These are phyloP conservation scores for Triplophysa tibetana DNA, from an alignment of 2,113 vertebrate genomes.

Conservation along the genomic window DNA sequence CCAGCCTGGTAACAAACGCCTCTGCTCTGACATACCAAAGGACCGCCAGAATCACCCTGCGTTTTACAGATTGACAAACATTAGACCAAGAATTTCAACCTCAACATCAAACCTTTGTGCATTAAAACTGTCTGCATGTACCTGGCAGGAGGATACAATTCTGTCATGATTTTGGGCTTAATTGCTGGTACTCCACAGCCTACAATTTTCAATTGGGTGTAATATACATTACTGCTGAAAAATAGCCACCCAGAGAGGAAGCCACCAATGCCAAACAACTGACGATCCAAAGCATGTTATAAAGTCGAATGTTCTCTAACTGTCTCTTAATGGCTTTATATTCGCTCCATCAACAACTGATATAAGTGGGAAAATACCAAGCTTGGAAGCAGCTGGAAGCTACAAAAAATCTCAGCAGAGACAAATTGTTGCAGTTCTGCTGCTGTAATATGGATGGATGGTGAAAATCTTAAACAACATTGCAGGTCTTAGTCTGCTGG, in stretches of 20 bases:
- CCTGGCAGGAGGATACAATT: conserved; percentile 79
- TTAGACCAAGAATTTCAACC: background rate
- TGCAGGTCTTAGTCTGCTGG: too few species aligned
- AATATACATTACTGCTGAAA: background rate
- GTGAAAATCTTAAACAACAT: too few species aligned
- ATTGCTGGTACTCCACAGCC: conserved; percentile 80
- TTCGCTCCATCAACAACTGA: conserved; percentile 21
- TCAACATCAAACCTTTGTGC: background rate
- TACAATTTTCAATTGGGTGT: conserved; percentile 56
- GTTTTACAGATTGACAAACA: conserved; percentile 26
- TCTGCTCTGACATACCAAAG: conserved; percentile 76
- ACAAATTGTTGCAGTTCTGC: too few species aligned
- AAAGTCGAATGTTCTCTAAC: too few species aligned
- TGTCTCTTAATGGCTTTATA: conserved; percentile 12
- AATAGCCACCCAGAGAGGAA: conserved; percentile 72
- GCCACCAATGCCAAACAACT: conserved; percentile 73
- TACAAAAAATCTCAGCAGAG: too few species aligned
- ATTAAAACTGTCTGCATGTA: conserved; percentile 43
- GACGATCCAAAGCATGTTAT: conserved; percentile 63
- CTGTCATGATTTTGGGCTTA: conserved; percentile 74
- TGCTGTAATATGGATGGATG: too few species aligned
- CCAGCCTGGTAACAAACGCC: conserved; percentile 73
- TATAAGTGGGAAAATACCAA: conserved; percentile 60
- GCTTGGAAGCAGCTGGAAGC: conserved; percentile 48
- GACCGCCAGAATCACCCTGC: conserved; percentile 83